Conservation (phyloP, 2,113 vertebrate genomes). For the Penelope pileata region DNA sequence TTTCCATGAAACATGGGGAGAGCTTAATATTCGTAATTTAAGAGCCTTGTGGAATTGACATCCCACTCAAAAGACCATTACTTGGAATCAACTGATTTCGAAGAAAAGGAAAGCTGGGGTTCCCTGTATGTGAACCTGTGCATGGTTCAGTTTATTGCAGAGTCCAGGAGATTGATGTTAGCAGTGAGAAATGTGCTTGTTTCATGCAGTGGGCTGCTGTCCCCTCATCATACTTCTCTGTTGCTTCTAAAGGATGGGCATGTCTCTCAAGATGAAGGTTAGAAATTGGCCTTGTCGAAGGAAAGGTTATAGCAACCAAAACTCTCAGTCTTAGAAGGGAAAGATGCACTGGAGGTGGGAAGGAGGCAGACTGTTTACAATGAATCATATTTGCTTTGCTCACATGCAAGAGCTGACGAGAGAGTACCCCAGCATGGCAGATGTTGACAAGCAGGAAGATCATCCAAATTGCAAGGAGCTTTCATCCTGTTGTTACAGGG, state of each 20-base stretch:
- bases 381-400: not conserved
- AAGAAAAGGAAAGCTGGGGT: not conserved
- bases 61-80: accelerated
- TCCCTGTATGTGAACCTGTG: not conserved
- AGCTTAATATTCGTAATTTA: not conserved
- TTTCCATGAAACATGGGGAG: not conserved
- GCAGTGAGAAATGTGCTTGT: not conserved
- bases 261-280: not conserved
- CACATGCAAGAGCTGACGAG: not conserved
- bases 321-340: not conserved
- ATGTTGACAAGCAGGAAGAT: not conserved
- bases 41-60: not conserved
- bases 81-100: not conserved
- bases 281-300: not conserved
- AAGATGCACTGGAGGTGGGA: accelerated
- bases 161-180: not conserved
- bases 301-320: not conserved
- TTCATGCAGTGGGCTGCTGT: not conserved
- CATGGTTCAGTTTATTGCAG: not conserved
- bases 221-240: not conserved
- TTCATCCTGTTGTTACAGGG: accelerated
- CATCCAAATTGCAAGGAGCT: not conserved
- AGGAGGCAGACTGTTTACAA: not conserved
- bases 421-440: accelerated
- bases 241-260: not conserved